Percentiles rank a stretch among this genome's conserved stretches.
Evolutionary conservation across 2,113 vertebrate genomes (phyloP).

Genomic region (Odocoileus hemionus): DNA sequence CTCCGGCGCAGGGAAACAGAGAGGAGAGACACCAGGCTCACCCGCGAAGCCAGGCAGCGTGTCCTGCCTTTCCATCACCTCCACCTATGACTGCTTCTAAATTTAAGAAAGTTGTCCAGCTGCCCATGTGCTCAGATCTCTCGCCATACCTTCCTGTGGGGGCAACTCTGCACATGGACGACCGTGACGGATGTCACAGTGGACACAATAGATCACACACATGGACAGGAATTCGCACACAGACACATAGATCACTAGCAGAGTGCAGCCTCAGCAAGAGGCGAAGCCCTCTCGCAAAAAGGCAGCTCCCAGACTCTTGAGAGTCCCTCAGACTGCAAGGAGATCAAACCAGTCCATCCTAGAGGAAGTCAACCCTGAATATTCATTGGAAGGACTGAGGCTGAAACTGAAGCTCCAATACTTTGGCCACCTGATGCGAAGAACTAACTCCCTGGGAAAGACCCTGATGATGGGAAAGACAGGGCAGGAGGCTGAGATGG

Average conservation of each 20-base stretch:
- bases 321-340: background rate
- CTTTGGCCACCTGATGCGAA: background rate
- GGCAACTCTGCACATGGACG: background rate
- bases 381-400: background rate
- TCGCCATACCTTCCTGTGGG: background rate
- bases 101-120: background rate
- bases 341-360: background rate
- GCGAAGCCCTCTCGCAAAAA: background rate
- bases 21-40: background rate
- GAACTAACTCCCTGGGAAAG: background rate
- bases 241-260: accelerated
- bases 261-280: background rate
- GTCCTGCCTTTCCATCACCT: background rate
- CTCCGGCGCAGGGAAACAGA: background rate
- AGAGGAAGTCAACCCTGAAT: background rate
- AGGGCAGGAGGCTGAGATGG: background rate
- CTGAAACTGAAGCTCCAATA: background rate
- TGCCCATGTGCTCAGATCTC: background rate
- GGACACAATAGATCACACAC: background rate
- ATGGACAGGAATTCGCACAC: accelerated
- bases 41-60: background rate
- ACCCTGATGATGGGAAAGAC: background rate
- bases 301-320: background rate
- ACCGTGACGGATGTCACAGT: background rate
- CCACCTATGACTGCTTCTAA: background rate